Conservation (phyloP, 2,797 vertebrate genomes). For the Dermochelys coriacea region DNA sequence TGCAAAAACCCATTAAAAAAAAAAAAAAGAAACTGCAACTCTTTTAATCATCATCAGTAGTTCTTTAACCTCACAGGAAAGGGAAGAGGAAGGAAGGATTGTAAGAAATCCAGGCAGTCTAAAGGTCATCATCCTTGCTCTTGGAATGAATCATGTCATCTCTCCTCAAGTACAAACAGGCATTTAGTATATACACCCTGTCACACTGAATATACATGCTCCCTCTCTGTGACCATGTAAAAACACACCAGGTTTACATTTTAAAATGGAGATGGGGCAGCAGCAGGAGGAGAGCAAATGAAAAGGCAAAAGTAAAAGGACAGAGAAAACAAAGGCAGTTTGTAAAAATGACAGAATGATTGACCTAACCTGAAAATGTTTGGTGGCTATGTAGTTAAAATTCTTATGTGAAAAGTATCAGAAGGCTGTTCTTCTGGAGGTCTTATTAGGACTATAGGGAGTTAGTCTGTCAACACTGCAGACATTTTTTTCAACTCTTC, state of each 20-base stretch:
- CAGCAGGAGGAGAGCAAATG: not conserved
- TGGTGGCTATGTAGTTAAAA: not conserved
- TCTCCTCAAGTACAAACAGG: slow-evolving; percentile 58
- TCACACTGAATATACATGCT: slow-evolving; percentile 60
- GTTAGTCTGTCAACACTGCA: not conserved
- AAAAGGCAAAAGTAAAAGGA: not conserved
- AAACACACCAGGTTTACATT: slow-evolving; percentile 45
- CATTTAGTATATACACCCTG: slow-evolving; percentile 51
- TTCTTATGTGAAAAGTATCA: not conserved
- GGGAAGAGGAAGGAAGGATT: slow-evolving; percentile 63
- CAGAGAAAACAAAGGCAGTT: not conserved
- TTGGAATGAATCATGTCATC: slow-evolving; percentile 41
- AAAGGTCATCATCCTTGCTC: slow-evolving; percentile 68
- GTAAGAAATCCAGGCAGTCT: slow-evolving; percentile 59
- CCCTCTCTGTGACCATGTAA: slow-evolving; percentile 43
- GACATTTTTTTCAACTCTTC: not conserved
- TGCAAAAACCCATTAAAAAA: slow-evolving; percentile 23
- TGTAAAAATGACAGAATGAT: not conserved
- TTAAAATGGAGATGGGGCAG: slow-evolving; percentile 1
- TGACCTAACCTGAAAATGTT: not conserved
- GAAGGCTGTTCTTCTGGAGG: not conserved
- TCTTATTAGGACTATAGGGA: not conserved
- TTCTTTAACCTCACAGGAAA: slow-evolving; percentile 73
- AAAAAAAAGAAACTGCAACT: slow-evolving; percentile 42
- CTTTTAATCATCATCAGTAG: slow-evolving; percentile 72